phyloP scores from a whole-genome alignment of 2,888 invertebrate genomes.

The Hetaerina titia region DNA sequence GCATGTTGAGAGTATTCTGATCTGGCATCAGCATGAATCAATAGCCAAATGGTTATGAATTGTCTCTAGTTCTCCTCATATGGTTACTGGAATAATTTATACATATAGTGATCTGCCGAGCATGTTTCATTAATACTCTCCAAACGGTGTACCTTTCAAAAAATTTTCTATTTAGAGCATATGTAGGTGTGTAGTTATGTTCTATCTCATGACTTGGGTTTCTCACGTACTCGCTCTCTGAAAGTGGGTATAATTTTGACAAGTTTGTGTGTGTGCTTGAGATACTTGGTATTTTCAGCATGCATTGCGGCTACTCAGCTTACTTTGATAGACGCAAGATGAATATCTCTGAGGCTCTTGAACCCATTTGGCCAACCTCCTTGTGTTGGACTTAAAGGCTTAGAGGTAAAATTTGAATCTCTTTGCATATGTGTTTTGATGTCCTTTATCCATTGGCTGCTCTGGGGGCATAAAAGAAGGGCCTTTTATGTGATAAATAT shows the following conservation, averaged over 20 bases:
- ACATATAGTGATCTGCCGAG: neutral
- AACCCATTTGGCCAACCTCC: conserved; percentile 58
- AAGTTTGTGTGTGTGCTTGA: conserved; percentile 63
- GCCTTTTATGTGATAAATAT: neutral
- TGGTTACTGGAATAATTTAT: neutral
- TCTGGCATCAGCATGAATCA: conserved; percentile 26
- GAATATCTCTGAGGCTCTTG: conserved; percentile 57
- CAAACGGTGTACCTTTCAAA: neutral
- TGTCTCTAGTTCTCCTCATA: neutral
- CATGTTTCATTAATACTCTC: conserved; percentile 28
- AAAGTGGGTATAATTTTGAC: conserved; percentile 16
- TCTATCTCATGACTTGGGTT: conserved; percentile 24
- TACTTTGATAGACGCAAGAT: conserved; percentile 61
- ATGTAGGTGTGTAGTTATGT: conserved; percentile 6
- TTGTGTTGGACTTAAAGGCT: conserved; percentile 56
- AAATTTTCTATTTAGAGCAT: neutral
- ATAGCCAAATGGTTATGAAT: neutral
- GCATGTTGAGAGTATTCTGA: conserved; percentile 37
- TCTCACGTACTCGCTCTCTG: neutral
- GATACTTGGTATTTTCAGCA: conserved; percentile 67
- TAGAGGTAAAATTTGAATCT: conserved; percentile 67
- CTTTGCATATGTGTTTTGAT: conserved; percentile 60
- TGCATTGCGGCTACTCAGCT: conserved; percentile 62
- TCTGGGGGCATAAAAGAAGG: neutral
- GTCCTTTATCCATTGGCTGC: conserved; percentile 45